These are phyloP conservation scores for Ormyrus thymus DNA, from an alignment of 2,888 invertebrate species.

Conservation along the genomic window DNA sequence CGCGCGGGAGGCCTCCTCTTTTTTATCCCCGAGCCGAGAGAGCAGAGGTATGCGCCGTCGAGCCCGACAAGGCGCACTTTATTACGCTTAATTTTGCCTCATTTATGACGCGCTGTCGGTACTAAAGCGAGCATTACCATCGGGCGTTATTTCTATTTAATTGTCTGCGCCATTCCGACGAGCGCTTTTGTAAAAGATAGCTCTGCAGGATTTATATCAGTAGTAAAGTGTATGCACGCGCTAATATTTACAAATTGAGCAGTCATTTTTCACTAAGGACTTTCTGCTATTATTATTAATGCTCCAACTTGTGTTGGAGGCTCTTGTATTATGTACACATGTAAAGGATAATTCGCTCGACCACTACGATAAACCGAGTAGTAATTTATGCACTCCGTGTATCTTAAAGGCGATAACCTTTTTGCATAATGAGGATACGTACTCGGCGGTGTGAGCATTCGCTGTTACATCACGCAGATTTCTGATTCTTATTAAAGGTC, in stretches of 20 bases:
- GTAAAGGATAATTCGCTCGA: slow-evolving; percentile 46
- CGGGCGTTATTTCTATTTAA: no score
- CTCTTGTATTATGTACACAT: slow-evolving; percentile 39
- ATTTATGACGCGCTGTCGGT: neutral
- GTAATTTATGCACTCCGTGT: slow-evolving; percentile 51
- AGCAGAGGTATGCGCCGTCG: neutral
- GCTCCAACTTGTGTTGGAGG: slow-evolving; percentile 7
- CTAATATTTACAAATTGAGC: neutral
- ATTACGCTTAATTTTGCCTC: neutral
- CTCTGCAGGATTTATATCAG: neutral
- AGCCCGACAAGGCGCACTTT: neutral
- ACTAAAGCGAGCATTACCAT: neutral
- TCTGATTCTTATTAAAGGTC: slow-evolving; percentile 35
- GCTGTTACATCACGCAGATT: slow-evolving; percentile 46
- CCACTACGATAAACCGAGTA: slow-evolving; percentile 40
- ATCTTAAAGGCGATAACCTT: slow-evolving; percentile 52
- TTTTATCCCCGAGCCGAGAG: no score
- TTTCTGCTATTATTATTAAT: slow-evolving; percentile 13
- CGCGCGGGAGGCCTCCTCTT: neutral
- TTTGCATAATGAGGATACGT: slow-evolving; percentile 52
- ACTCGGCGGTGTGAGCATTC: slow-evolving; percentile 27
- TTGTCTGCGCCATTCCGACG: no score
- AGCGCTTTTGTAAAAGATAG: no score
- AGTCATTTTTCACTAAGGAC: slow-evolving; percentile 5
- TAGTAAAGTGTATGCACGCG: no score